Evolutionary conservation across 2,113 vertebrate genomes (phyloP).

Genomic region (Colius striatus): DNA sequence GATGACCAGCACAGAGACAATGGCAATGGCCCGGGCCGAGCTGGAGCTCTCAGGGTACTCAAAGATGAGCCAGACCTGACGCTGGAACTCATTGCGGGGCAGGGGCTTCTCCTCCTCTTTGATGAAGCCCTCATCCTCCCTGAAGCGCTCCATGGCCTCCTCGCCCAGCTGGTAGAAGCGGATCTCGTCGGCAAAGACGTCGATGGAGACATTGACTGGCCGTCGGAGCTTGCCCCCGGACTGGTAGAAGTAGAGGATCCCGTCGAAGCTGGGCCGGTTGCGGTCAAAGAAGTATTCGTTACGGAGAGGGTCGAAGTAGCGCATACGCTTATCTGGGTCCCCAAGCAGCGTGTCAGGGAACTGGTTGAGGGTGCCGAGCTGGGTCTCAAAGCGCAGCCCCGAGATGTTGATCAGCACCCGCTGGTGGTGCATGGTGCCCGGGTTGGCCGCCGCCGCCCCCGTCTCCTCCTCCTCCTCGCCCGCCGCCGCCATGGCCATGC

Average conservation of each 20-base stretch:
- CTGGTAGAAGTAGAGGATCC: conserved; percentile 95
- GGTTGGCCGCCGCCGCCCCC: conserved; percentile 31
- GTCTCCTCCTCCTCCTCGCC: conserved; percentile 52
- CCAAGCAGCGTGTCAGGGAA: conserved; percentile 94
- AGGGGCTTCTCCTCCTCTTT: conserved; percentile 92
- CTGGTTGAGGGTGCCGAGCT: conserved; percentile 93
- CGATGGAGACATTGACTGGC: conserved; percentile 93
- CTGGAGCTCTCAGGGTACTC: conserved; percentile 95
- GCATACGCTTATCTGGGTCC: conserved; percentile 90
- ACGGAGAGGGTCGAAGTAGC: conserved; percentile 94
- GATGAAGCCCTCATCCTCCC: conserved; percentile 94
- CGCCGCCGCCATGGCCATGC: conserved; percentile 51
- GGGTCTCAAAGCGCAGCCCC: conserved; percentile 93
- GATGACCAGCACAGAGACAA: conserved; percentile 94
- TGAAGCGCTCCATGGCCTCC: conserved; percentile 92
- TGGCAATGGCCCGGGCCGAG: conserved; percentile 90
- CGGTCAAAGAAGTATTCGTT: conserved; percentile 99
- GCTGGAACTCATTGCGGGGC: conserved; percentile 90
- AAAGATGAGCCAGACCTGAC: conserved; percentile 98
- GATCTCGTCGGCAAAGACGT: conserved; percentile 94
- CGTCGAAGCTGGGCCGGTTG: conserved; percentile 95
- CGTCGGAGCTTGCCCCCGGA: conserved; percentile 92
- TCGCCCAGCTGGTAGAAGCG: conserved; percentile 95
- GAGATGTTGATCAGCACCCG: conserved; percentile 95
- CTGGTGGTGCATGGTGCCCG: conserved; percentile 86